phyloP scores from a whole-genome alignment of 2,888 invertebrate species.

The Apamea sordens region DNA sequence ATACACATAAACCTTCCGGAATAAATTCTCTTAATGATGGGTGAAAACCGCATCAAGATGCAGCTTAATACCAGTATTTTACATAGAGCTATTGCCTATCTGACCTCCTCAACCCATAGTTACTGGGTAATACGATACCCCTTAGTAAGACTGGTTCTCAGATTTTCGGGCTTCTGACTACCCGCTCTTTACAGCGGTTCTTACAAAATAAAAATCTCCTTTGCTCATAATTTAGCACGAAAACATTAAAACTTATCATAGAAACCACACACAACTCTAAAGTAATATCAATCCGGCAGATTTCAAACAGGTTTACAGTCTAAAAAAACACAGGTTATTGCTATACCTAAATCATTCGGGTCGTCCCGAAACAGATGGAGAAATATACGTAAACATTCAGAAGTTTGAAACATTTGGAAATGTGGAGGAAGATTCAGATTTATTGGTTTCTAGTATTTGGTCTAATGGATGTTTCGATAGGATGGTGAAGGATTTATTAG shows the following conservation, averaged over 20 bases:
- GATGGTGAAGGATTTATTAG: slow-evolving; percentile 15
- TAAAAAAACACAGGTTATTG: slow-evolving; percentile 55
- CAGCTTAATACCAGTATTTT: too few relatives aligned
- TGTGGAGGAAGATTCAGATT: slow-evolving; percentile 6
- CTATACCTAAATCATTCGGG: slow-evolving; percentile 56
- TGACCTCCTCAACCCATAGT: too few relatives aligned
- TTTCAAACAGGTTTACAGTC: slow-evolving; percentile 55
- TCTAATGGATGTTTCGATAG: slow-evolving; percentile 28
- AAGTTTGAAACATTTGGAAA: slow-evolving; percentile 28
- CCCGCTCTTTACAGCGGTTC: not conserved
- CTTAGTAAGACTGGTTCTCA: too few relatives aligned
- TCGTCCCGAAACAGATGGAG: slow-evolving; percentile 42
- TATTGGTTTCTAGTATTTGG: slow-evolving; percentile 14
- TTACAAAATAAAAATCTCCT: not conserved
- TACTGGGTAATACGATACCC: too few relatives aligned
- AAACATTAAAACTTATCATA: slow-evolving; percentile 23
- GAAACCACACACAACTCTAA: slow-evolving; percentile 5
- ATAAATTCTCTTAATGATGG: too few relatives aligned
- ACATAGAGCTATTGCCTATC: too few relatives aligned
- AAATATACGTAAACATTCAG: slow-evolving; percentile 35
- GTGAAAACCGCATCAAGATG: too few relatives aligned
- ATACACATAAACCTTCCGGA: too few relatives aligned
- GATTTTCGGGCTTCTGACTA: too few relatives aligned
- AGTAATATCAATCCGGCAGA: slow-evolving; percentile 44
- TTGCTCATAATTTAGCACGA: not conserved